A percentile compares a stretch with the other conserved stretches of the same genome.
phyloP scores from a whole-genome alignment of 2,797 vertebrate genomes.

The Benthosema pterotum region DNA sequence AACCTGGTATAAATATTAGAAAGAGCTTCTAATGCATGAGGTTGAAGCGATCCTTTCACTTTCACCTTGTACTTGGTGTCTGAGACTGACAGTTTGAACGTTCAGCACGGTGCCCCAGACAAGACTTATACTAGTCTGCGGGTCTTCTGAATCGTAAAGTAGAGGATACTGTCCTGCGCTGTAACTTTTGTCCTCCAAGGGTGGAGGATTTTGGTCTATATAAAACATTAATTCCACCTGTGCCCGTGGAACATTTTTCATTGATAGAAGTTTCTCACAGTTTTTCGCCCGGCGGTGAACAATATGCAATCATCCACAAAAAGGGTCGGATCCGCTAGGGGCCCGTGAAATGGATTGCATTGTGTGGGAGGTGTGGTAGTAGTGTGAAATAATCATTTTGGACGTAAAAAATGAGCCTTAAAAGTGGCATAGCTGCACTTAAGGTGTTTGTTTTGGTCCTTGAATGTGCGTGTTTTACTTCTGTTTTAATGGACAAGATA shows the following conservation, averaged over 20 bases:
- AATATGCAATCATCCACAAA: constrained; percentile 11
- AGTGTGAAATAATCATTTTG: constrained; percentile 16
- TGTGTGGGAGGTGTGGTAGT: constrained; percentile 13
- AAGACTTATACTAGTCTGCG: no score
- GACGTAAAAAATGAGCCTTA: constrained; percentile 17
- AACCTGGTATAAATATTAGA: constrained; percentile 1
- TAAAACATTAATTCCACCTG: constrained; percentile 1
- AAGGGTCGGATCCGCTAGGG: constrained; percentile 10
- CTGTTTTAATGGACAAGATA: constrained; percentile 35
- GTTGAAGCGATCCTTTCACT: constrained; percentile 21
- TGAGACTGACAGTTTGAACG: constrained; percentile 14
- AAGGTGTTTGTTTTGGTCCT: constrained; percentile 23
- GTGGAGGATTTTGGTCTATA: no score
- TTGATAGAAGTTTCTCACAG: constrained; percentile 6
- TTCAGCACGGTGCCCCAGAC: not conserved
- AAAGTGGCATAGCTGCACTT: constrained; percentile 1
- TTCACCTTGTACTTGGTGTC: constrained; percentile 31
- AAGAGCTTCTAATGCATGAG: constrained; percentile 42
- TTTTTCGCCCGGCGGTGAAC: constrained; percentile 16
- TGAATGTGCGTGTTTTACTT: constrained; percentile 40
- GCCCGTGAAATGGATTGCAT: constrained; percentile 1
- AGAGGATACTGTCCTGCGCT: no score
- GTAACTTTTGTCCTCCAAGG: no score
- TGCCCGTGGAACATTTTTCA: not conserved
- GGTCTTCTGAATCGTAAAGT: no score